A percentile compares a stretch with the other conserved stretches of the same genome.
phyloP scores from a whole-genome alignment of 1,140 invertebrate genomes.

The Calliphora vicina region DNA sequence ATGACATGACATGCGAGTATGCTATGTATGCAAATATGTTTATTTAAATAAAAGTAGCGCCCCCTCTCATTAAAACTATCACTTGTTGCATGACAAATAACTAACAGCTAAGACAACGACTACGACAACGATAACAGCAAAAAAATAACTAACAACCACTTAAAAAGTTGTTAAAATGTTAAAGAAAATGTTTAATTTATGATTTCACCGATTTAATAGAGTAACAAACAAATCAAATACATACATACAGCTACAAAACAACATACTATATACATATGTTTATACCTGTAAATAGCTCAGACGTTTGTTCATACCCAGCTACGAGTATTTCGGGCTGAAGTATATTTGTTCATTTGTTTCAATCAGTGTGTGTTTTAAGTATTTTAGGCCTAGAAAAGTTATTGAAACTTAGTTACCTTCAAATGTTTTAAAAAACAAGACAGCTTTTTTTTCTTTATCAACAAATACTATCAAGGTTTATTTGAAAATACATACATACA shows the following conservation, averaged over 20 bases:
- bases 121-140: background rate
- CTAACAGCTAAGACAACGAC: background rate
- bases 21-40: too few species aligned
- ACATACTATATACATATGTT: background rate
- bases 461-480: background rate
- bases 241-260: background rate
- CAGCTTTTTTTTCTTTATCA: background rate
- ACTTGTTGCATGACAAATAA: constrained; percentile 9
- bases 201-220: constrained; percentile 12
- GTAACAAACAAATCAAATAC: background rate
- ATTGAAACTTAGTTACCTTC: background rate
- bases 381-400: background rate
- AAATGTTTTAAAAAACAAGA: background rate
- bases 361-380: too few species aligned
- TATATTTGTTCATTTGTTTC: too few species aligned
- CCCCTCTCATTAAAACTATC: background rate
- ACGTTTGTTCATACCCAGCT: too few species aligned
- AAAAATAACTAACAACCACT: background rate
- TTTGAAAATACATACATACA: background rate
- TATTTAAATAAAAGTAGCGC: background rate
- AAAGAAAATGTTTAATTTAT: background rate
- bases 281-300: too few species aligned
- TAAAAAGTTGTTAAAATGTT: constrained; percentile 5
- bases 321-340: too few species aligned
- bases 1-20: background rate